phyloP scores from a whole-genome alignment of 2,113 vertebrate genomes.

The Sebastes fasciatus region DNA sequence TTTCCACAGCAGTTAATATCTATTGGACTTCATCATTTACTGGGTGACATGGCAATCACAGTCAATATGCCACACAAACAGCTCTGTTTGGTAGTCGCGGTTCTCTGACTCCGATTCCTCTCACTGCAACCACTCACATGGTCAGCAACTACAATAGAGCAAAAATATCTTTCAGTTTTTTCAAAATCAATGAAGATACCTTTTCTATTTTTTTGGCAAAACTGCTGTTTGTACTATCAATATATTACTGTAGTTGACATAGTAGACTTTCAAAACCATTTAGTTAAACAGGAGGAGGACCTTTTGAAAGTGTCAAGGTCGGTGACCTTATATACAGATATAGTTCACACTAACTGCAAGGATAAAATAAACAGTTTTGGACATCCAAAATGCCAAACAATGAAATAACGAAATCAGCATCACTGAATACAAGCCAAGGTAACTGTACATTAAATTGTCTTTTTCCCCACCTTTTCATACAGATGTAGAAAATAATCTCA shows the following conservation, averaged over 20 bases:
- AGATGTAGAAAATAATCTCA: background rate
- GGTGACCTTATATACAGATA: background rate
- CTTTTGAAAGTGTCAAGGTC: background rate
- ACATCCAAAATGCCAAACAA: background rate
- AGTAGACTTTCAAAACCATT: constrained; percentile 5
- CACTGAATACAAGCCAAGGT: background rate
- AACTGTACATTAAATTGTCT: background rate
- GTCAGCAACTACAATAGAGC: background rate
- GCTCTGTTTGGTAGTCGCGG: constrained; percentile 4
- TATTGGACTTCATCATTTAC: constrained; percentile 32
- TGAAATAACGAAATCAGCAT: background rate
- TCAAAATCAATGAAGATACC: background rate
- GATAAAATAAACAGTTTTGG: background rate
- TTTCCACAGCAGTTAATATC: constrained; percentile 25
- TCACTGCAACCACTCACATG: background rate
- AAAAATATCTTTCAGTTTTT: too few species aligned
- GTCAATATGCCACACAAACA: constrained; percentile 25
- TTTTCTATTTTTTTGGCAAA: constrained; percentile 17
- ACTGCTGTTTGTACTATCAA: constrained; percentile 4
- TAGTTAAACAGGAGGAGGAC: background rate
- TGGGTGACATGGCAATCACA: constrained; percentile 26
- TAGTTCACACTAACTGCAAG: background rate
- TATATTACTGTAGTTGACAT: background rate
- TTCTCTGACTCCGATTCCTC: background rate
- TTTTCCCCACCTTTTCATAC: background rate